A percentile compares a stretch with the other conserved stretches of the same genome.
These are phyloP conservation scores for Strigamia crassipes DNA, from an alignment of 2,888 invertebrate genomes.

Conservation along the genomic window DNA sequence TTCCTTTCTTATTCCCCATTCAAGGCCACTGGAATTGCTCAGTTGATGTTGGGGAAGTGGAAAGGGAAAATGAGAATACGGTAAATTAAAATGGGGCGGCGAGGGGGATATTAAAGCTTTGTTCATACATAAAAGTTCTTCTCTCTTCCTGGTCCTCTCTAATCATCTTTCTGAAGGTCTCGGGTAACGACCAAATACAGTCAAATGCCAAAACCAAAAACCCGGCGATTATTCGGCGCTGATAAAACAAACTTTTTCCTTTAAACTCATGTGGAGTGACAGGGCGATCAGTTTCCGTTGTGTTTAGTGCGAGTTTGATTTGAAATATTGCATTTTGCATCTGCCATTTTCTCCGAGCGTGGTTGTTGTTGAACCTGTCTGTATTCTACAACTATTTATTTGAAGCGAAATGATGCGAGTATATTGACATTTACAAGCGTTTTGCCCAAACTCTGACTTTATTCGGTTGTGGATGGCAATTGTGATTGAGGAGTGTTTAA, in stretches of 20 bases:
- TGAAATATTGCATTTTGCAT: background rate
- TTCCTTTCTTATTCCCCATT: background rate
- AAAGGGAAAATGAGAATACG: background rate
- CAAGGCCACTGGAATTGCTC: background rate
- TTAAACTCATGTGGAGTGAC: too few relatives aligned
- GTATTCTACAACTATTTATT: background rate
- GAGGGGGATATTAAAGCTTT: too few relatives aligned
- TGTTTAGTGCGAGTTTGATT: background rate
- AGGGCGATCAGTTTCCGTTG: too few relatives aligned
- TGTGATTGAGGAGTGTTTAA: background rate
- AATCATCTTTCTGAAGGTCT: too few relatives aligned
- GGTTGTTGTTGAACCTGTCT: background rate
- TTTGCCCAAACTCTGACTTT: too few relatives aligned
- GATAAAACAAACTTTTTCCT: too few relatives aligned
- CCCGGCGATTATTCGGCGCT: too few relatives aligned
- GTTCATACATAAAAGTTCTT: too few relatives aligned
- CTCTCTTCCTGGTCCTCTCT: too few relatives aligned
- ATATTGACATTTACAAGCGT: background rate
- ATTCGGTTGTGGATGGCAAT: background rate
- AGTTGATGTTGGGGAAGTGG: background rate
- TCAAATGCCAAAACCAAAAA: too few relatives aligned
- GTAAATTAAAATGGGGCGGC: too few relatives aligned
- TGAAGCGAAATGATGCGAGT: background rate
- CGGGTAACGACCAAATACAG: too few relatives aligned
- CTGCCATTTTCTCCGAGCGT: background rate